These are phyloP conservation scores for Noctua pronuba DNA, from an alignment of 2,888 invertebrate species.

Conservation along the genomic window DNA sequence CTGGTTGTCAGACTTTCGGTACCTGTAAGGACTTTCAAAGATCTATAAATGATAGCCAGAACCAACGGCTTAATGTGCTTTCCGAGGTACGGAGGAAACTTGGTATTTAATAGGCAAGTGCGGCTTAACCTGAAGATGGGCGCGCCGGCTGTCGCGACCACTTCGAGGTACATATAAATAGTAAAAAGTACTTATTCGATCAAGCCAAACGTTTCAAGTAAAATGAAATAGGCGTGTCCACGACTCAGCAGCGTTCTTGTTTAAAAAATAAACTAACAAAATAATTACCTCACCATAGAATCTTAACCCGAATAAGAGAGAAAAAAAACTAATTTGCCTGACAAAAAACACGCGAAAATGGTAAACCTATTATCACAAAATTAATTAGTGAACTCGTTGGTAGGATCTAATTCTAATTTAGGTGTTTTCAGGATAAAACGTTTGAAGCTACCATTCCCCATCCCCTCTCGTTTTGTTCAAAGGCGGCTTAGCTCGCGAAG, in stretches of 20 bases:
- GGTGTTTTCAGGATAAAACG: slow-evolving; percentile 75
- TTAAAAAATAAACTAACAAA: slow-evolving; percentile 8
- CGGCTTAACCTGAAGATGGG: too few relatives aligned
- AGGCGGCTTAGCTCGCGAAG: slow-evolving; percentile 68
- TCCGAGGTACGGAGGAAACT: too few relatives aligned
- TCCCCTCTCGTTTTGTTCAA: slow-evolving; percentile 68
- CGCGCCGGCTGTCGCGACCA: too few relatives aligned
- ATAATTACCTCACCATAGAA: slow-evolving; percentile 29
- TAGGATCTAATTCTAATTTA: slow-evolving; percentile 81
- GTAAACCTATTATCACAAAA: slow-evolving; percentile 79
- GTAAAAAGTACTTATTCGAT: background rate
- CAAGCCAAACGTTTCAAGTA: background rate
- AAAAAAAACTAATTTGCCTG: slow-evolving; percentile 69
- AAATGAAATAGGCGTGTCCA: too few relatives aligned
- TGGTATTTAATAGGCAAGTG: too few relatives aligned
- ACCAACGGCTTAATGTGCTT: too few relatives aligned
- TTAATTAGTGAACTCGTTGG: slow-evolving; percentile 82
- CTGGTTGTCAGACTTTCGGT: too few relatives aligned
- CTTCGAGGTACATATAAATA: too few relatives aligned
- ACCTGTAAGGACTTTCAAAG: too few relatives aligned
- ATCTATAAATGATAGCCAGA: too few relatives aligned
- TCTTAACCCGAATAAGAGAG: slow-evolving; percentile 31
- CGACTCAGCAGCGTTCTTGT: background rate
- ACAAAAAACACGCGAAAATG: slow-evolving; percentile 71
- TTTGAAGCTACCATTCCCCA: slow-evolving; percentile 64